Percentiles rank a stretch among this genome's conserved stretches.
Evolutionary conservation across 2,888 invertebrate species (phyloP).

Genomic region (Caenorhabditis wallacei): DNA sequence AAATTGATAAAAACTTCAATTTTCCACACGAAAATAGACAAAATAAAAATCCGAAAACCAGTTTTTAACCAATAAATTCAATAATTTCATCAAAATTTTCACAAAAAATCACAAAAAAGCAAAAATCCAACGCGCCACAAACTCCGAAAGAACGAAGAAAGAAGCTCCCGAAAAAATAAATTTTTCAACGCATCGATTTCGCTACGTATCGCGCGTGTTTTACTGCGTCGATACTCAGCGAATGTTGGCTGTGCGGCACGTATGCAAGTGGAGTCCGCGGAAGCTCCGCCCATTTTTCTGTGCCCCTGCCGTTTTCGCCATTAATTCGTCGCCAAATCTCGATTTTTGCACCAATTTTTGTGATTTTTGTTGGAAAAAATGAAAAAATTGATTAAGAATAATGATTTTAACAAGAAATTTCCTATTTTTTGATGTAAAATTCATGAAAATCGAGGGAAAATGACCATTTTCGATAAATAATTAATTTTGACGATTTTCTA

Average conservation of each 20-base stretch:
- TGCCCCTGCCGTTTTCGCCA: conserved; percentile 6
- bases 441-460: not conserved
- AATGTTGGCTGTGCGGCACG: conserved; percentile 36
- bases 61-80: not conserved
- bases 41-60: not conserved
- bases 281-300: conserved; percentile 33
- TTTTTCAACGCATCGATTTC: not conserved
- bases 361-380: not conserved
- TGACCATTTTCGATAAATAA: not conserved
- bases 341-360: conserved; percentile 30
- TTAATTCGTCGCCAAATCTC: conserved; percentile 26
- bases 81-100: not conserved
- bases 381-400: not conserved
- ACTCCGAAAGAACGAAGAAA: not conserved
- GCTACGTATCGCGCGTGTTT: conserved; percentile 61
- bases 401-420: not conserved
- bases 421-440: not conserved
- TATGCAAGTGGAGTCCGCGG: not conserved
- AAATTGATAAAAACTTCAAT: not conserved
- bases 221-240: conserved; percentile 61
- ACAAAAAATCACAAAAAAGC: conserved; percentile 1
- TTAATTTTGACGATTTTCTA: not conserved
- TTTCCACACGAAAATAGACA: not conserved
- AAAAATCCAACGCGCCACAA: conserved; percentile 22
- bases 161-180: conserved; percentile 1